Conservation (phyloP, 1,140 invertebrate species). For the Coptotermes formosanus region DNA sequence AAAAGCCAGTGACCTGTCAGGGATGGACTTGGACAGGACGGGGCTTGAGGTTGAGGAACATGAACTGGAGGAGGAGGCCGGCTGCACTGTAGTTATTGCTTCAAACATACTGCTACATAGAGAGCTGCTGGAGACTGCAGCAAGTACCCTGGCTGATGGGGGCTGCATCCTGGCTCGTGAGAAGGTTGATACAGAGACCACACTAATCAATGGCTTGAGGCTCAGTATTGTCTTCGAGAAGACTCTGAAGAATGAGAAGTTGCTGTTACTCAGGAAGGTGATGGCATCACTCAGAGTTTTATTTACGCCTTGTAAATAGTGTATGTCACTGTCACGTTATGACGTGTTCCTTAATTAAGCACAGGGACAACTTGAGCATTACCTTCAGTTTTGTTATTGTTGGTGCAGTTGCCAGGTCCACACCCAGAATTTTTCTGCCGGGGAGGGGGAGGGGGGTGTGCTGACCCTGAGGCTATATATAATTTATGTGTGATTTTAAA, state of each 20-base stretch:
- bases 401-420: too few relatives aligned
- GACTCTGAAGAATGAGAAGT: conserved; percentile 39
- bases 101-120: conserved; percentile 40
- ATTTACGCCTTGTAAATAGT: too few relatives aligned
- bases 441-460: too few relatives aligned
- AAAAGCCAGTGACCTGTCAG: conserved; percentile 45
- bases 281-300: conserved; percentile 25
- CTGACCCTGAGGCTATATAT: too few relatives aligned
- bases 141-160: conserved; percentile 1
- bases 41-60: conserved; percentile 60
- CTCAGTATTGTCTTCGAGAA: conserved; percentile 44
- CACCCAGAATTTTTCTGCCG: too few relatives aligned
- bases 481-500: too few relatives aligned
- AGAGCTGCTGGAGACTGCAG: conserved; percentile 37
- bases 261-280: conserved; percentile 45
- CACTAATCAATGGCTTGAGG: background rate
- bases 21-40: conserved; percentile 48
- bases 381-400: too few relatives aligned
- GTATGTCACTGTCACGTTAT: too few relatives aligned
- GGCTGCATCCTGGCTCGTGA: background rate
- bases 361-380: too few relatives aligned
- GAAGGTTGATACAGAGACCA: background rate
- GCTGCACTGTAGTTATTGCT: conserved; percentile 56
- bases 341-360: too few relatives aligned
- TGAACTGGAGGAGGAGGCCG: conserved; percentile 56